A percentile compares a stretch with the other conserved stretches of the same genome.
Conservation (phyloP, 2,797 vertebrate species). For the Chaetophractus vellerosus region DNA sequence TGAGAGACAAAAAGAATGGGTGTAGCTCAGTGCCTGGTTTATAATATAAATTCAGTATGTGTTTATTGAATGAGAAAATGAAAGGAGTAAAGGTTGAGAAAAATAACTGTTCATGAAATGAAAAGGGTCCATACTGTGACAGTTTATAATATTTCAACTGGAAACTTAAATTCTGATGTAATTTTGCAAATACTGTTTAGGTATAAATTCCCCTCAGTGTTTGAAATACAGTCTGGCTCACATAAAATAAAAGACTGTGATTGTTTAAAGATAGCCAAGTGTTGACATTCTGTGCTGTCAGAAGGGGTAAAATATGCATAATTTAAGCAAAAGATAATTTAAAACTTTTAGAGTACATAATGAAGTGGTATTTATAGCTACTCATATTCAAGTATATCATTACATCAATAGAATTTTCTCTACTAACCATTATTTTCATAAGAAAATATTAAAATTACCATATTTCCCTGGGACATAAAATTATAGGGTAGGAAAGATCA, state of each 20-base stretch:
- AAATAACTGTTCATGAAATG: neutral
- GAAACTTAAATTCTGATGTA: neutral
- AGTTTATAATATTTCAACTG: neutral
- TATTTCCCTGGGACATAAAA: neutral
- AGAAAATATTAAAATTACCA: slow-evolving; percentile 11
- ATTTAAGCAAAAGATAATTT: slow-evolving; percentile 26
- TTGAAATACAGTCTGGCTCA: neutral
- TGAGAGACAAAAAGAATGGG: neutral
- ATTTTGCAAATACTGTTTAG: neutral
- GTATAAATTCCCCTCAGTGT: neutral
- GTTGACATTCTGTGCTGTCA: neutral
- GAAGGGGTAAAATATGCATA: neutral
- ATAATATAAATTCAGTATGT: neutral
- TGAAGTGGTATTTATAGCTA: neutral
- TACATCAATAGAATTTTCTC: neutral
- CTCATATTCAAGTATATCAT: neutral
- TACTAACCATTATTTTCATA: slow-evolving; percentile 26
- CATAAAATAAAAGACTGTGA: neutral
- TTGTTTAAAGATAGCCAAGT: neutral
- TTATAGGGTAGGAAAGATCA: neutral
- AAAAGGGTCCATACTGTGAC: neutral
- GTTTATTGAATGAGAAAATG: slow-evolving; percentile 15
- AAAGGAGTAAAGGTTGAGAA: slow-evolving; percentile 11
- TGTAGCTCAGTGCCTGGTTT: neutral
- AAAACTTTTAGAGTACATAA: neutral